phyloP scores from a whole-genome alignment of 2,888 invertebrate genomes.

The Pediacus dermestoides region DNA sequence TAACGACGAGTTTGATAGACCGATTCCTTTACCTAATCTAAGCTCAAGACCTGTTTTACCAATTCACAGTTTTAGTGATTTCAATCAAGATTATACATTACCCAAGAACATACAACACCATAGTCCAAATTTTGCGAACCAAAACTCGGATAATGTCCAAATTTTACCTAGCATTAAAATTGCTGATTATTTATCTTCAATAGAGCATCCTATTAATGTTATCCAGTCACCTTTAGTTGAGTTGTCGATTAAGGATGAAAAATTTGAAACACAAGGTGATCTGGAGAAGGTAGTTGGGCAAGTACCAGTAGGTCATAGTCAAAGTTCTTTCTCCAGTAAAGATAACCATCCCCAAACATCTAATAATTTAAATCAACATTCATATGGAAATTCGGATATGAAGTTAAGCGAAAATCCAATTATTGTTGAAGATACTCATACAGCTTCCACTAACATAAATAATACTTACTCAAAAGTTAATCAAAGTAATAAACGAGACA shows the following conservation, averaged over 20 bases:
- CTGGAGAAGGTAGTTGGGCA: no score
- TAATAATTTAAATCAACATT: background rate
- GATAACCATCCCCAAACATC: no score
- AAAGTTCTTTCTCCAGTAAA: no score
- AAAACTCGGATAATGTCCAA: conserved; percentile 48
- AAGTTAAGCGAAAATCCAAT: conserved; percentile 47
- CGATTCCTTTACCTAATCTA: conserved; percentile 64
- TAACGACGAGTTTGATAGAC: conserved; percentile 22
- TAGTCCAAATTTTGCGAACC: conserved; percentile 14
- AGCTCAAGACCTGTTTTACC: conserved; percentile 49
- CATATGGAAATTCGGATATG: conserved; percentile 16
- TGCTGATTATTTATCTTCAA: conserved; percentile 65
- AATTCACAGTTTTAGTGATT: conserved; percentile 58
- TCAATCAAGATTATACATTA: conserved; percentile 43
- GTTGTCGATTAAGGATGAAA: conserved; percentile 46
- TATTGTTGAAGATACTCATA: conserved; percentile 53
- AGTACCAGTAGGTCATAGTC: no score
- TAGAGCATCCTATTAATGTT: conserved; percentile 69
- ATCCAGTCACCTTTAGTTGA: conserved; percentile 69
- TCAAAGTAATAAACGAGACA: conserved; percentile 29
- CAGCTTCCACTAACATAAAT: conserved; percentile 47
- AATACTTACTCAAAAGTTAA: conserved; percentile 28
- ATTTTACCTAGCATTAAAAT: conserved; percentile 64
- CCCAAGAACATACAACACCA: conserved; percentile 7
- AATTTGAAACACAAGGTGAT: no score